phyloP scores from a whole-genome alignment of 2,797 vertebrate species.

The Rhinoraja longicauda region DNA sequence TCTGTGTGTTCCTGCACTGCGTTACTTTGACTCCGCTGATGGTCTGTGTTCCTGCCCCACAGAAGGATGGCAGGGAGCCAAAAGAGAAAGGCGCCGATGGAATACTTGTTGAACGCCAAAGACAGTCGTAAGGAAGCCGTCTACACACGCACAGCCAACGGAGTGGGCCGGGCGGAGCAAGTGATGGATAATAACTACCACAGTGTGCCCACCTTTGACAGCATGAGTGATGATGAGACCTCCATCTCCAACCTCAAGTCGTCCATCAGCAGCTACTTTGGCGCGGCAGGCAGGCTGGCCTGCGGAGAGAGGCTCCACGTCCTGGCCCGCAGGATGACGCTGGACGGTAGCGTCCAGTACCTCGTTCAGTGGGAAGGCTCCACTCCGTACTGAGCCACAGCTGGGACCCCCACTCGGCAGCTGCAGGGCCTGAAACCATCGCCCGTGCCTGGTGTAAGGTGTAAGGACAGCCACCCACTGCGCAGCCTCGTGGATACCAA shows the following conservation, averaged over 20 bases:
- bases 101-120: constrained; percentile 29
- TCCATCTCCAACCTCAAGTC: constrained; percentile 83
- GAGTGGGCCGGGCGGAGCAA: constrained; percentile 37
- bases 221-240: constrained; percentile 73
- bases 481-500: neutral
- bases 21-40: neutral
- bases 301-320: constrained; percentile 90
- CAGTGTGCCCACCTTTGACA: constrained; percentile 71
- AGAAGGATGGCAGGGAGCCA: constrained; percentile 79
- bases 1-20: neutral
- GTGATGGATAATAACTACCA: constrained; percentile 57
- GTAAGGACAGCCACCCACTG: neutral
- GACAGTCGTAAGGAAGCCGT: constrained; percentile 43
- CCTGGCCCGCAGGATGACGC: constrained; percentile 79
- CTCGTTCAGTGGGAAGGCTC: constrained; percentile 92
- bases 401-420: neutral
- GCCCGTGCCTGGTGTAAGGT: neutral
- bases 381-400: constrained; percentile 73
- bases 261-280: constrained; percentile 88
- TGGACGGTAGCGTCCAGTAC: constrained; percentile 88
- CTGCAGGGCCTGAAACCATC: neutral
- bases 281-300: constrained; percentile 74
- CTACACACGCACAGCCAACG: constrained; percentile 43
- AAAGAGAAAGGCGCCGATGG: constrained; percentile 73
- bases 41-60: constrained; percentile 32